phyloP scores from a whole-genome alignment of 2,888 invertebrate genomes.

The Dasysyrphus albostriatus region DNA sequence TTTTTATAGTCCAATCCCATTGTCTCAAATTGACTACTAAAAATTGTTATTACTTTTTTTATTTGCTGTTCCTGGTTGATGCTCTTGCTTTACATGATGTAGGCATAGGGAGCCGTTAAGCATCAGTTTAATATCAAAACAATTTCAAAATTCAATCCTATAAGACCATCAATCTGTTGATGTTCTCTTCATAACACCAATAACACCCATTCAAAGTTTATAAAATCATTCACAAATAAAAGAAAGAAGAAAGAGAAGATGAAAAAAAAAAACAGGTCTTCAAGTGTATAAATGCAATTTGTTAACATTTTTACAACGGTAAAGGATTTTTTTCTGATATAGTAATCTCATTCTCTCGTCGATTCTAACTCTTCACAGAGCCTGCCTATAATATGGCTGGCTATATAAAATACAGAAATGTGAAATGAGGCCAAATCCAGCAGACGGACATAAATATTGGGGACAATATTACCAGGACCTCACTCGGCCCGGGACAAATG shows the following conservation, averaged over 20 bases:
- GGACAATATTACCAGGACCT: conserved; percentile 21
- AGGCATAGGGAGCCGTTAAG: conserved; percentile 19
- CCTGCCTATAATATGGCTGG: not conserved
- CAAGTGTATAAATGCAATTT: conserved; percentile 68
- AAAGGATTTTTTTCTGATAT: conserved; percentile 4
- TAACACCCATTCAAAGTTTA: conserved; percentile 53
- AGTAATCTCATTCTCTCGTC: not conserved
- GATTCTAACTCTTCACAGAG: conserved; percentile 7
- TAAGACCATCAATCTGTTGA: conserved; percentile 71
- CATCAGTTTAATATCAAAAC: conserved; percentile 63
- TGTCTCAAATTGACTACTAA: conserved; percentile 45
- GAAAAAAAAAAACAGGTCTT: conserved; percentile 32
- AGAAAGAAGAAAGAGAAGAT: not conserved
- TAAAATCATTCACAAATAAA: conserved; percentile 21
- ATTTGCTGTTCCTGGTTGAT: not conserved
- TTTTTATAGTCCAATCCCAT: conserved; percentile 8
- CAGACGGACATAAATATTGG: conserved; percentile 70
- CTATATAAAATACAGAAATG: conserved; percentile 59
- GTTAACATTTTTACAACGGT: conserved; percentile 62
- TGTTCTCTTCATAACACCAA: conserved; percentile 58
- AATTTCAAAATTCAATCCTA: conserved; percentile 72
- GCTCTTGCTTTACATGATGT: not conserved
- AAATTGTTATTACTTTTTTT: conserved; percentile 35
- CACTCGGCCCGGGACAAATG: conserved; percentile 18
- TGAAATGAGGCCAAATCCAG: conserved; percentile 53